Base-by-base conservation (phyloP, 1,140 invertebrate genomes). In the Drosophila nasuta region DNA sequence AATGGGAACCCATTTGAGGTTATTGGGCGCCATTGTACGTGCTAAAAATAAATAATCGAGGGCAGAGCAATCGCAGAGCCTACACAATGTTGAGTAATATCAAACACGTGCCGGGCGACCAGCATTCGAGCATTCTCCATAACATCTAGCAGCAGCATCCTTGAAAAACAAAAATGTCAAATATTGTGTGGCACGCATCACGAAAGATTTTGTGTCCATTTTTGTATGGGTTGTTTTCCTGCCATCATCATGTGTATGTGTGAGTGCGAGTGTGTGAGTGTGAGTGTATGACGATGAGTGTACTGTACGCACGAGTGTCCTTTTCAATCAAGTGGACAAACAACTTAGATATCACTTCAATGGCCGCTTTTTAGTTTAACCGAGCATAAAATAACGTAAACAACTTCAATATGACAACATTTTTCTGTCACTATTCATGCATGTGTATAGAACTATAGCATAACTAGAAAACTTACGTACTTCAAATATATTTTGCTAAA, bases 241-340 rank as follows among this genome's bases (percentile, higher is more conserved):
- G 35, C 20, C 25, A 30, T 20, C n/a, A 7, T 8, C n/a, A 41
- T 28, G 17, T 43, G 10, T 28, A n/a, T 69, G 48, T 46, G 13
- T 20, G 10, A n/a, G 33, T 13, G 13, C 75, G 45, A 67, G 67
- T 76, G 5, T 59, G 5, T 59, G 30, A 66, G 30, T 63, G 45
- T 30, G 52, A 13, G 48, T 17, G 15, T 59, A 25, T 65, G 28
- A 5, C 41, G 41, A 43, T 59, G 51, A 38, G 58, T 64, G 5
- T 54, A 65, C 63, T 66, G 28, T 68, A 64, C 75, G 80, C 75
- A 75, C 62, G 80, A 82, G 80, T 82, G 80, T 82, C 66, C 59
- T 59, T 79, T 82, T 82, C 80, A 82, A 79, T 82, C 75, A 82
- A 82, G 75, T 82, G 80, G 80, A 64, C 80, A 78, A 75, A 57